Percentiles rank a stretch among this genome's conserved stretches.
Conservation (phyloP, 2,113 vertebrate species). For the Pteruthius melanotis region DNA sequence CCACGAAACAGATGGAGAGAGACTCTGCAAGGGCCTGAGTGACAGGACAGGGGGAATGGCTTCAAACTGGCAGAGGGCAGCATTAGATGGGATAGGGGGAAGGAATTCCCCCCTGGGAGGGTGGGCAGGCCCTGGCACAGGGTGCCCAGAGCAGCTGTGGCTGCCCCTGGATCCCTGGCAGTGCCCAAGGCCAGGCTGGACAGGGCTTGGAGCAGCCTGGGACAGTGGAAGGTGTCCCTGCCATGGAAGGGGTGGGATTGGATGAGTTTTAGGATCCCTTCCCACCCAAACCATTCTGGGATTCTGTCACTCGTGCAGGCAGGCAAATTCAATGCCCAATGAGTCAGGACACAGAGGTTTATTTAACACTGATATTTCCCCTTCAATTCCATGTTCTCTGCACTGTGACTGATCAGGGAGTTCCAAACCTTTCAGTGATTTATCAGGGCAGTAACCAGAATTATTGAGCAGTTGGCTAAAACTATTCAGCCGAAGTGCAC, state of each 20-base stretch:
- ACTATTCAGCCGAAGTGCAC: background rate
- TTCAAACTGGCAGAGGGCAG: background rate
- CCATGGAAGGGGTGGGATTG: background rate
- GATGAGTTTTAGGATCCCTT: background rate
- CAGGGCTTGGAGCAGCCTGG: rapidly evolving
- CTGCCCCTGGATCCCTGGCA: background rate
- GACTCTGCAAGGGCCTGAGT: background rate
- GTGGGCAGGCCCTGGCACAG: background rate
- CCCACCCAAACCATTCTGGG: background rate
- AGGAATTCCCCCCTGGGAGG: background rate
- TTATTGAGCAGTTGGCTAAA: background rate
- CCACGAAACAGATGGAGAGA: background rate
- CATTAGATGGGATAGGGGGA: background rate
- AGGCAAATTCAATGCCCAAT: rapidly evolving
- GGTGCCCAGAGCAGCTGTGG: background rate
- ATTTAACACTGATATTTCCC: background rate
- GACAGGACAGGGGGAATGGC: background rate
- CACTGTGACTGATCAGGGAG: background rate
- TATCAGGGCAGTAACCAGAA: background rate
- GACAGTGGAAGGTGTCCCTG: background rate
- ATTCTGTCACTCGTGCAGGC: background rate
- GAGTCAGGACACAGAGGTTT: background rate
- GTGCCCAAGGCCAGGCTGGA: background rate
- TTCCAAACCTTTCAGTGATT: background rate
- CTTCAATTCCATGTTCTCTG: background rate